These are phyloP conservation scores for Maniola jurtina DNA, from an alignment of 1,140 invertebrate genomes.

Conservation along the genomic window DNA sequence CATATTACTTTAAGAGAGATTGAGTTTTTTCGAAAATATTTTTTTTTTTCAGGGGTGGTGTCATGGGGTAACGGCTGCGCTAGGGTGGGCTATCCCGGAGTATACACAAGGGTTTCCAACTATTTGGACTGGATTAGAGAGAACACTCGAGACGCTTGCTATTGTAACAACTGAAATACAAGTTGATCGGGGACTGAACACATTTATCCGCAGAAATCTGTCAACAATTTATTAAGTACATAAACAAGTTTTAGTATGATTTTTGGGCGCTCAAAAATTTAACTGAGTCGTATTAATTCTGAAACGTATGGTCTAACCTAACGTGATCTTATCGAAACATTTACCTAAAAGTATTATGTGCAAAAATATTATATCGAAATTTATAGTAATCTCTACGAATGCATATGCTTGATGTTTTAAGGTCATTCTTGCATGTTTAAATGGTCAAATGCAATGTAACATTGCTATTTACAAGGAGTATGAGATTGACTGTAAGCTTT, in stretches of 20 bases:
- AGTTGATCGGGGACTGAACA: neutral
- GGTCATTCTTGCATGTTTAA: too few relatives aligned
- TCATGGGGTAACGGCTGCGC: slow-evolving; percentile 87
- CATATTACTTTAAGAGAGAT: neutral
- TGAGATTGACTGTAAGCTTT: too few relatives aligned
- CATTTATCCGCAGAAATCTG: neutral
- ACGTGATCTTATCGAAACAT: too few relatives aligned
- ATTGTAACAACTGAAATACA: slow-evolving; percentile 79
- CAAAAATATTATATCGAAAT: too few relatives aligned
- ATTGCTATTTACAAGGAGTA: too few relatives aligned
- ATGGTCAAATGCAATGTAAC: too few relatives aligned
- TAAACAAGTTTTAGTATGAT: too few relatives aligned
- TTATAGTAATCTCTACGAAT: too few relatives aligned
- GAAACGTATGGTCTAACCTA: too few relatives aligned
- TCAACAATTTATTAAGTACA: neutral
- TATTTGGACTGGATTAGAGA: slow-evolving; percentile 88
- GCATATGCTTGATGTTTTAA: too few relatives aligned
- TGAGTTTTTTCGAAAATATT: neutral
- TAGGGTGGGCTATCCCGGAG: slow-evolving; percentile 86
- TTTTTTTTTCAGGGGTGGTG: slow-evolving; percentile 72
- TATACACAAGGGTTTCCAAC: slow-evolving; percentile 88
- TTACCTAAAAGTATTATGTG: too few relatives aligned
- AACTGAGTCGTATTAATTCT: too few relatives aligned
- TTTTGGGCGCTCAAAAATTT: neutral
- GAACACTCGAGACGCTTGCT: slow-evolving; percentile 86